Base-by-base conservation (phyloP, 1,140 invertebrate species). In the Stenopsyche tienmushanensis region DNA sequence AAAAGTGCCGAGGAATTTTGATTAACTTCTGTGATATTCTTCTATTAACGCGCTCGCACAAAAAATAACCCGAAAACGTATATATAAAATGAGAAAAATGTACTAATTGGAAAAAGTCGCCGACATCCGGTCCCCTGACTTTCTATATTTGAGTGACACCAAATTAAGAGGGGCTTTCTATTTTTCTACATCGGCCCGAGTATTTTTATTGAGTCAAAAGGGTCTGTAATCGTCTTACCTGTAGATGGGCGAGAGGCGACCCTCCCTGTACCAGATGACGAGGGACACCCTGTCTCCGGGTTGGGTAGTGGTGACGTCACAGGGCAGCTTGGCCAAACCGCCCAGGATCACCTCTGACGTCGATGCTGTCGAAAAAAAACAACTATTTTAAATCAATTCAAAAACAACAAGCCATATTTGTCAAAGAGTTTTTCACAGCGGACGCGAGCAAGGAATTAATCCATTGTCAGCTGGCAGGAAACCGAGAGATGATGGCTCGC, bases 261-360 rank as follows among this genome's bases (percentile, higher is more conserved):
- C 78, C 65, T 88, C 86, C 73, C 87, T 88, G 77, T 86, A 89
- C 88, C 88, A 90, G 65, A 90, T 86, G 64, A 90, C 87, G 54
- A 90, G 82, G 66, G 85, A 80, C 53, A 88, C 84, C 71, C 83
- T 83, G 76, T 90, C 88, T 45, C 83, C 84, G 0, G 75, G 71
- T 47, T 84, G 75, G 3, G 85, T 80, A 2, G 86, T 83, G 49
- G 81, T 80, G 44, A 89, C 83, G 75, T 90, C 85, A 74, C 88
- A 90, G 13, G 87, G 86, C 60, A 90, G 74, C 71, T 85, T 84
- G 25, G 86, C 86, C 49, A 82, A 76, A 53, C 82, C 83, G 21
- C 87, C 86, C 59, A 83, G 81, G 53, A 88, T 84, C 26, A 85
- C 85, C 72, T 85, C 79, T 2, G 83, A 76, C 66, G 83, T 76